Evolutionary conservation across 2,888 invertebrate species (phyloP), one percentile per base, ranked within the genome.

Genomic region (Drymonia ruficornis): DNA sequence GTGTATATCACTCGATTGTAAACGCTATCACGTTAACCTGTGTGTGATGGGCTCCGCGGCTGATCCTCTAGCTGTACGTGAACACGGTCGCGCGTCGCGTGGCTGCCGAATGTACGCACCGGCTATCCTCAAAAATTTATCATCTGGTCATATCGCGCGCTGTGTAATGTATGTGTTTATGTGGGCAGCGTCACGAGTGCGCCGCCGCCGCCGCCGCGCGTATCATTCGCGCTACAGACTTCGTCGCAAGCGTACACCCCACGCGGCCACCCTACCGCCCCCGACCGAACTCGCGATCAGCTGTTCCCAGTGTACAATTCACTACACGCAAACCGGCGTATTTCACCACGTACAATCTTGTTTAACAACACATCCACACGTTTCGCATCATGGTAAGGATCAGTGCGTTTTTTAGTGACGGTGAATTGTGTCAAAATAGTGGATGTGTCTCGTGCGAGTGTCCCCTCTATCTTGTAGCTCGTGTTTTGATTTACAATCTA

Each of bases 201-300:
- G 87, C 89, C 87, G 87, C 80, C 84, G 83, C 82, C 72, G 78
- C 73, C 76, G 80, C 70, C 79, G 80, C 76, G 75, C 83, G 81
- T 83, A 83, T 83, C 91, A 91, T 87, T 91, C 87, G 87, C 86
- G 84, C 83, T 82, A 81, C 87, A 81, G 84, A 81, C 87, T 78
- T 80, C 86, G 81, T 68, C 72, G 80, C 72, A 70, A 78, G 72
- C 83, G 83, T 81, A 84, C 89, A 81, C 78, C 78, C 78, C 77
- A 76, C 76, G 74, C 80, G 76, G 71, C 73, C 76, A 73, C 78
- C 73, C 79, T 63, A 67, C 66, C 67, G 72, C 74, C 65, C 67
- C 61, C 54, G 60, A 64, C 61, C 72, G 71, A 76, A 73, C 72
- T 72, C 80, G 76, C 82, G 83, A 87, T 87, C 89, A 88, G 89